Evolutionary conservation across 1,140 invertebrate species (phyloP).

Genomic region (Scylla paramamosain): DNA sequence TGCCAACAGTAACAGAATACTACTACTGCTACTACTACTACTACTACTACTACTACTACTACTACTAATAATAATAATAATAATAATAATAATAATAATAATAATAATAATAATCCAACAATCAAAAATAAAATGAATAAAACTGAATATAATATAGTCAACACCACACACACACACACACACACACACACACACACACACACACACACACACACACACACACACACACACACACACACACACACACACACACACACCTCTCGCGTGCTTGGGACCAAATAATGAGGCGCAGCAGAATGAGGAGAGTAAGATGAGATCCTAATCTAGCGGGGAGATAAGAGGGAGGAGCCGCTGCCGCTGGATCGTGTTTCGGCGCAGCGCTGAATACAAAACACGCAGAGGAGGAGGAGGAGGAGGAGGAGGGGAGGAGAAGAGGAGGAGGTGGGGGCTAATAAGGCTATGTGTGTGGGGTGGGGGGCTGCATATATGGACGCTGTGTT

Average conservation of each 20-base stretch:
- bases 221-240: background rate
- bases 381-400: background rate
- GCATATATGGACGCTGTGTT: too few species aligned
- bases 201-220: background rate
- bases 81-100: too few species aligned
- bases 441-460: background rate
- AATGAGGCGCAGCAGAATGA: background rate
- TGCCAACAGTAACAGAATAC: too few species aligned
- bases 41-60: too few species aligned
- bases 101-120: too few species aligned
- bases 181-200: too few species aligned
- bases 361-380: background rate
- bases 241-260: background rate
- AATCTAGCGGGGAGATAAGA: background rate
- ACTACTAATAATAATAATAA: too few species aligned
- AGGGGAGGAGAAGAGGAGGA: background rate
- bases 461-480: too few species aligned
- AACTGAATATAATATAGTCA: too few species aligned
- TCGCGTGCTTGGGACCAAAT: constrained; percentile 5
- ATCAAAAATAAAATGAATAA: background rate
- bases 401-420: background rate
- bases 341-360: background rate
- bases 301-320: background rate
- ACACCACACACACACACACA: too few species aligned
- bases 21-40: too few species aligned